Conservation (phyloP, 2,113 vertebrate genomes). For the Herpailurus yagouaroundi region DNA sequence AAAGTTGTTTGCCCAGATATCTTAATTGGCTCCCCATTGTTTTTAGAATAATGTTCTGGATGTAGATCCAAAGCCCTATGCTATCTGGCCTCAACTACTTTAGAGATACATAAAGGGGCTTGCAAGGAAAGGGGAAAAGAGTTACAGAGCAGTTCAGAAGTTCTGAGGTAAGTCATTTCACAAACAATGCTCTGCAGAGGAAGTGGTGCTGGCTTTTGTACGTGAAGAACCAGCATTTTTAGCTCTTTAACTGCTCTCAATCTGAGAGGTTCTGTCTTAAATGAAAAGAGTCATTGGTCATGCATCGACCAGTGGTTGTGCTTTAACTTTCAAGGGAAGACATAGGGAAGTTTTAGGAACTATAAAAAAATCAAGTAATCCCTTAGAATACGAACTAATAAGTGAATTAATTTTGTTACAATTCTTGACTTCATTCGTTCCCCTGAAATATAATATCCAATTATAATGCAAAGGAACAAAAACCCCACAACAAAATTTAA, state of each 20-base stretch:
- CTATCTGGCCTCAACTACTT: neutral
- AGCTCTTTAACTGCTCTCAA: neutral
- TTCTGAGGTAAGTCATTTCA: neutral
- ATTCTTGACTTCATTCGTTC: neutral
- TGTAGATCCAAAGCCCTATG: neutral
- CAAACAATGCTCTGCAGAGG: neutral
- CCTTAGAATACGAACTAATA: neutral
- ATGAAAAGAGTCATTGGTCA: neutral
- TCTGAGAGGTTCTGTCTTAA: neutral
- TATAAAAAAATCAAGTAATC: neutral
- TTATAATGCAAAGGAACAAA: neutral
- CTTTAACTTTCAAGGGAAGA: slow-evolving; percentile 19
- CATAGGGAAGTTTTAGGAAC: neutral
- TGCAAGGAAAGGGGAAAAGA: neutral
- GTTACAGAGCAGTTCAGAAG: neutral
- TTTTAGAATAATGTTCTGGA: neutral
- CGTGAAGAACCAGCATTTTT: neutral
- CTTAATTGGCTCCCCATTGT: neutral
- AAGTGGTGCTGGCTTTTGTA: neutral
- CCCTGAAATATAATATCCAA: neutral
- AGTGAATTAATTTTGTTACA: neutral
- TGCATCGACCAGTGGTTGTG: neutral
- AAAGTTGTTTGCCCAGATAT: neutral
- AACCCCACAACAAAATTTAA: neutral
- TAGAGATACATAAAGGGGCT: neutral